Percentiles rank a stretch among this genome's conserved stretches.
Conservation (phyloP, 1,140 invertebrate genomes). For the Asbolus verrucosus region DNA sequence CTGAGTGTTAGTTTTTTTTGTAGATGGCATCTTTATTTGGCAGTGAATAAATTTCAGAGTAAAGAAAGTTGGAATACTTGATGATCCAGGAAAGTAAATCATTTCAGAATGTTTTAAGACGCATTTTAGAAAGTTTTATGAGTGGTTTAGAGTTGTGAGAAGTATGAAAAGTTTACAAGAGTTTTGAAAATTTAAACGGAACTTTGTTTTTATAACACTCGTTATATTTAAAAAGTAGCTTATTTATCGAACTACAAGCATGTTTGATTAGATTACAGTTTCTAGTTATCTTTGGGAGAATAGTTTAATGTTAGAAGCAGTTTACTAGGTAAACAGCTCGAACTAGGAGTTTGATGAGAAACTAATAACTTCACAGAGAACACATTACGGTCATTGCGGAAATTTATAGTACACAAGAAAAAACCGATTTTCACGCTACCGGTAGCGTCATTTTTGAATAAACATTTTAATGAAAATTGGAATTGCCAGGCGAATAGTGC, state of each 20-base stretch:
- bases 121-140: constrained; percentile 35
- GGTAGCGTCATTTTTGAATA: too few relatives aligned
- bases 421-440: too few relatives aligned
- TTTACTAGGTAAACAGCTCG: constrained; percentile 13
- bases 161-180: constrained; percentile 37
- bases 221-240: constrained; percentile 9
- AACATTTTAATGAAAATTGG: constrained; percentile 14
- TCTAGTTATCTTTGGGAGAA: background rate
- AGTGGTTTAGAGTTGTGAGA: constrained; percentile 25
- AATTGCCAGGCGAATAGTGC: background rate
- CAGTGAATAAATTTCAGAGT: constrained; percentile 29
- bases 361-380: constrained; percentile 14
- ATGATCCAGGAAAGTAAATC: constrained; percentile 37
- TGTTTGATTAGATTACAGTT: background rate
- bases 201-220: constrained; percentile 22
- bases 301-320: constrained; percentile 6
- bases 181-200: constrained; percentile 30
- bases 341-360: constrained; percentile 6
- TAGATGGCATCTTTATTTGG: constrained; percentile 31
- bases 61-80: constrained; percentile 24
- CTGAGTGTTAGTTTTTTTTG: too few relatives aligned
- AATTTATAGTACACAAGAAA: too few relatives aligned
- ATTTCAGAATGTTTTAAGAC: constrained; percentile 36
- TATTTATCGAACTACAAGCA: background rate
- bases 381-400: too few relatives aligned